Conservation (phyloP, 2,113 vertebrate species). For the Micronycteris hirsuta region DNA sequence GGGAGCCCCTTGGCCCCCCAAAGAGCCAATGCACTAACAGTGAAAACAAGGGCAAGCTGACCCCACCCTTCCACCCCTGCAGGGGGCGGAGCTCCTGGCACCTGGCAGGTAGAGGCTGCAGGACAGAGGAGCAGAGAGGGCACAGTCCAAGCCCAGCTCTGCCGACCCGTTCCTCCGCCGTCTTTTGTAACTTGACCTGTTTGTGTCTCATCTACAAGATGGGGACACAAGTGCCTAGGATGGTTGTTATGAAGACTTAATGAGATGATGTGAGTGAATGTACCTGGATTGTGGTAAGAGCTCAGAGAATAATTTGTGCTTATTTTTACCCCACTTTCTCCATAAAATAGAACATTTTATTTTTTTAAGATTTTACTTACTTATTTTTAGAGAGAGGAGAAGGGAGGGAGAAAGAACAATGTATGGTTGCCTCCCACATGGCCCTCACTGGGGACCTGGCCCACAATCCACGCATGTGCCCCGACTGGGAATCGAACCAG, state of each 20-base stretch:
- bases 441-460: too few species aligned
- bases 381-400: too few species aligned
- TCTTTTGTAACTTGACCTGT: not conserved
- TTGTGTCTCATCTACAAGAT: not conserved
- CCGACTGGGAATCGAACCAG: too few species aligned
- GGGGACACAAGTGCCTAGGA: not conserved
- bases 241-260: not conserved
- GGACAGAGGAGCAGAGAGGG: not conserved
- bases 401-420: too few species aligned
- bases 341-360: not conserved
- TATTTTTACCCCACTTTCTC: not conserved
- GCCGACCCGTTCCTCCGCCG: not conserved
- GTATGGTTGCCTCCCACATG: too few species aligned
- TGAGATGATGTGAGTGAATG: not conserved
- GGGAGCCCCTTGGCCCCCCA: not conserved
- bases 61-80: not conserved
- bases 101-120: accelerated
- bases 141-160: not conserved
- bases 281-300: not conserved
- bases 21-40: not conserved
- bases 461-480: too few species aligned
- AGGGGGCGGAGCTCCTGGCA: not conserved
- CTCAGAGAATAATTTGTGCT: not conserved
- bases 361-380: too few species aligned
- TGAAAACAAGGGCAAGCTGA: not conserved